Conservation (phyloP, 2,888 invertebrate genomes). For the Andrena fulva region DNA sequence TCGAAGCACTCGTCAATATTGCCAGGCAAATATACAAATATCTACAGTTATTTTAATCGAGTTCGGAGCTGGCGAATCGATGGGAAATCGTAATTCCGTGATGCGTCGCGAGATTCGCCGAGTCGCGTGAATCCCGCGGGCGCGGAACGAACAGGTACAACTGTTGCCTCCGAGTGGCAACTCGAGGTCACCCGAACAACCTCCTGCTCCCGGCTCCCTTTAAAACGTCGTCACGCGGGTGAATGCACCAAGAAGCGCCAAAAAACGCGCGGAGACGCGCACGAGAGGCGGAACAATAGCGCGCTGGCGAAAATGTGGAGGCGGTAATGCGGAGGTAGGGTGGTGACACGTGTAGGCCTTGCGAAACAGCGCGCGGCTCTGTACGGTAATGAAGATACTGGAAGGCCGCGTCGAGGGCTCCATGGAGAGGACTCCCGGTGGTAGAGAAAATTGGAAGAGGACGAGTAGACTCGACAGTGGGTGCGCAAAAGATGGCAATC, state of each 20-base stretch:
- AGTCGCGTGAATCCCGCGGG: neutral
- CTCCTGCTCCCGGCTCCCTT: neutral
- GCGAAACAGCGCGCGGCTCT: constrained; percentile 30
- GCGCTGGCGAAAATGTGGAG: constrained; percentile 33
- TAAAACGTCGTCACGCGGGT: constrained; percentile 19
- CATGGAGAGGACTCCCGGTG: constrained; percentile 49
- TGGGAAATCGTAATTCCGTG: neutral
- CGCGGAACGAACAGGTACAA: neutral
- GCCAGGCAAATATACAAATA: neutral
- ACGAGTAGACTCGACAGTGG: constrained; percentile 37
- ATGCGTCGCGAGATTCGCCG: neutral
- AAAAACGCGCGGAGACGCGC: constrained; percentile 1
- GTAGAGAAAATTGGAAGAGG: constrained; percentile 53
- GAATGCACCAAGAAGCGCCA: constrained; percentile 46
- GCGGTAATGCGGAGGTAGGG: constrained; percentile 35
- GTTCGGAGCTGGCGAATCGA: neutral
- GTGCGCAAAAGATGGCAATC: constrained; percentile 74
- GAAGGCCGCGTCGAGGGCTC: constrained; percentile 39
- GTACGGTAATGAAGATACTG: constrained; percentile 60
- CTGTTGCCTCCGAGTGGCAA: neutral
- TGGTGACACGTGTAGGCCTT: constrained; percentile 21
- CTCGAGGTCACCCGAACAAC: neutral
- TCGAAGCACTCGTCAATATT: neutral
- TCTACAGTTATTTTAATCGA: neutral
- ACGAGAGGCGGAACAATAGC: constrained; percentile 38